phyloP scores from a whole-genome alignment of 2,888 invertebrate genomes.

The Venustoraphidia nigricollis region DNA sequence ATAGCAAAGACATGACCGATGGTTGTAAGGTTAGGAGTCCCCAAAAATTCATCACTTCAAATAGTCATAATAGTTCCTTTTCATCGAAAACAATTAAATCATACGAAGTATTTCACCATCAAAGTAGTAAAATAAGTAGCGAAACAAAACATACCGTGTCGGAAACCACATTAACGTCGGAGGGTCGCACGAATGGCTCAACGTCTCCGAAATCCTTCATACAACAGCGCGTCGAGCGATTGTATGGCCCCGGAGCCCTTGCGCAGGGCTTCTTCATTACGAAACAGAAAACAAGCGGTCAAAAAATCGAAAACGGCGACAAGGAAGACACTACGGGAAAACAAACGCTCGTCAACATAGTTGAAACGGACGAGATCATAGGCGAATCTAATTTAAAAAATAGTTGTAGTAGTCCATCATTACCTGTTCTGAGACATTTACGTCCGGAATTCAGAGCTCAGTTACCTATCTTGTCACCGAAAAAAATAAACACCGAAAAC shows the following conservation, averaged over 20 bases:
- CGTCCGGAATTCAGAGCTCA: slow-evolving; percentile 78
- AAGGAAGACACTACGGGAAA: background rate
- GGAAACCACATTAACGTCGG: slow-evolving; percentile 10
- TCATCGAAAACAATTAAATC: slow-evolving; percentile 13
- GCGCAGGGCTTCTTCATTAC: slow-evolving; percentile 72
- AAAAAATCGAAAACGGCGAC: slow-evolving; percentile 22
- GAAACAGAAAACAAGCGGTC: slow-evolving; percentile 34
- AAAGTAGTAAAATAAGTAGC: slow-evolving; percentile 1
- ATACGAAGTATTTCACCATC: background rate
- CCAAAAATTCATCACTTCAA: background rate
- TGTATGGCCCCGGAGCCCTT: slow-evolving; percentile 76
- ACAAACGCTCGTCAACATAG: background rate
- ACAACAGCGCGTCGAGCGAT: slow-evolving; percentile 72
- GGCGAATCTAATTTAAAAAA: slow-evolving; percentile 19
- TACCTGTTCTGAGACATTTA: slow-evolving; percentile 70
- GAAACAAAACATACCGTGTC: slow-evolving; percentile 2
- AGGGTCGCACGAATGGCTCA: slow-evolving; percentile 12
- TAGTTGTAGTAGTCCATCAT: slow-evolving; percentile 28
- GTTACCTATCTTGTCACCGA: slow-evolving; percentile 51
- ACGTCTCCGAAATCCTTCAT: slow-evolving; percentile 61
- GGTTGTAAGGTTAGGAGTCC: background rate
- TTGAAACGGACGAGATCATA: slow-evolving; percentile 6
- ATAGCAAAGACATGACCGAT: background rate
- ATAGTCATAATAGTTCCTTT: background rate
- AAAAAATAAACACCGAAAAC: slow-evolving; percentile 16